Conservation (phyloP, 2,888 invertebrate species). For the Yponomeuta evonymella region DNA sequence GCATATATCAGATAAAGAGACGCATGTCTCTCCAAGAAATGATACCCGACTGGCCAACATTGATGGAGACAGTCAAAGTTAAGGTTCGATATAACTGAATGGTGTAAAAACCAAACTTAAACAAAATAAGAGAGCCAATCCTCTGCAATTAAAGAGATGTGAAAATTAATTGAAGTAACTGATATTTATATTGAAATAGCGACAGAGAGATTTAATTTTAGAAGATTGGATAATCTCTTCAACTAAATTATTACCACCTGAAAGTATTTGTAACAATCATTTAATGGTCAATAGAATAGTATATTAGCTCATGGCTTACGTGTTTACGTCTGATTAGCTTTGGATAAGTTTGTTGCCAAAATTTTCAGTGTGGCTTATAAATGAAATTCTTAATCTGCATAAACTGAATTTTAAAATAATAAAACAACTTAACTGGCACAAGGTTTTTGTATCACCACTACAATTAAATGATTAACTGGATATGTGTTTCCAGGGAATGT, state of each 20-base stretch:
- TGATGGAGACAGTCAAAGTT: slow-evolving; percentile 79
- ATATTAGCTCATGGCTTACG: background rate
- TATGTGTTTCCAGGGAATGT: slow-evolving; percentile 57
- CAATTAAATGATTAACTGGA: slow-evolving; percentile 56
- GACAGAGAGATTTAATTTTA: slow-evolving; percentile 29
- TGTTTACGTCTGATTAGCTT: background rate
- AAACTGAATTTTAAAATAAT: slow-evolving; percentile 51
- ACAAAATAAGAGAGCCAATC: background rate
- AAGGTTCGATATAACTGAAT: slow-evolving; percentile 79
- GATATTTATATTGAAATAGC: background rate
- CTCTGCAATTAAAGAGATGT: slow-evolving; percentile 1
- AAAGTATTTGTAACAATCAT: slow-evolving; percentile 39
- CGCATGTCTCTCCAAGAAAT: slow-evolving; percentile 82
- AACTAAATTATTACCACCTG: slow-evolving; percentile 33
- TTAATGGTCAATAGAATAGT: background rate
- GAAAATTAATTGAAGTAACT: background rate
- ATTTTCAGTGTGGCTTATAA: slow-evolving; percentile 54
- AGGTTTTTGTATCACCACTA: slow-evolving; percentile 68
- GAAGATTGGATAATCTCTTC: slow-evolving; percentile 43
- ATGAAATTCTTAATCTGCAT: slow-evolving; percentile 47
- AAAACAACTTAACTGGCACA: slow-evolving; percentile 50
- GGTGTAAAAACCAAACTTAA: slow-evolving; percentile 36
- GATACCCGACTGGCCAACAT: slow-evolving; percentile 87
- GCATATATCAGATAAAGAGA: slow-evolving; percentile 81
- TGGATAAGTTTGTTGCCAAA: slow-evolving; percentile 22